Percentiles rank a stretch among this genome's conserved stretches.
Conservation (phyloP, 2,888 invertebrate genomes). For the Catocala fraxini region DNA sequence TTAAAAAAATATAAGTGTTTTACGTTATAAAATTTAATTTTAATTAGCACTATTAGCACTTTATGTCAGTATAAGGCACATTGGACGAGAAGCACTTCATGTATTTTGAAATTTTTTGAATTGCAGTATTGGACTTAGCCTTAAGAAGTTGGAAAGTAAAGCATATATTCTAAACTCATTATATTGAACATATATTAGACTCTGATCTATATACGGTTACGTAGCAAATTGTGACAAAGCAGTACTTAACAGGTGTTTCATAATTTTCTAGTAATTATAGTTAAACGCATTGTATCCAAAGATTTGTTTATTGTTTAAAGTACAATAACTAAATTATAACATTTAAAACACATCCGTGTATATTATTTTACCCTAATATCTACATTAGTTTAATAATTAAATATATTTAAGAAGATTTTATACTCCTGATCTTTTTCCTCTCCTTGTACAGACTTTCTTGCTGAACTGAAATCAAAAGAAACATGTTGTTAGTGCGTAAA, state of each 20-base stretch:
- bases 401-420: slow-evolving; percentile 68
- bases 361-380: slow-evolving; percentile 60
- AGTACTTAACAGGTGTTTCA: slow-evolving; percentile 59
- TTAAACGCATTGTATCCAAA: slow-evolving; percentile 77
- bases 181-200: slow-evolving; percentile 68
- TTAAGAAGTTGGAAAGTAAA: slow-evolving; percentile 68
- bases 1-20: slow-evolving; percentile 30
- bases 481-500: background rate
- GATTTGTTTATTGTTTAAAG: slow-evolving; percentile 80
- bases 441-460: slow-evolving; percentile 86
- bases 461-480: slow-evolving; percentile 89
- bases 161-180: slow-evolving; percentile 85
- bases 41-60: slow-evolving; percentile 58
- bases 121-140: slow-evolving; percentile 49
- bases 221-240: slow-evolving; percentile 54
- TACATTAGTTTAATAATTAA: slow-evolving; percentile 21
- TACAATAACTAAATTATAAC: slow-evolving; percentile 80
- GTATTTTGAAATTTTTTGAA: slow-evolving; percentile 47
- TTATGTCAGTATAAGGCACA: slow-evolving; percentile 59
- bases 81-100: slow-evolving; percentile 53
- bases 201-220: slow-evolving; percentile 56
- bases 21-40: slow-evolving; percentile 45
- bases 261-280: slow-evolving; percentile 63
- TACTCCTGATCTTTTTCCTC: slow-evolving; percentile 92
- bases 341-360: slow-evolving; percentile 60